Conservation (phyloP, 2,888 invertebrate genomes). For the Plebejus argus region DNA sequence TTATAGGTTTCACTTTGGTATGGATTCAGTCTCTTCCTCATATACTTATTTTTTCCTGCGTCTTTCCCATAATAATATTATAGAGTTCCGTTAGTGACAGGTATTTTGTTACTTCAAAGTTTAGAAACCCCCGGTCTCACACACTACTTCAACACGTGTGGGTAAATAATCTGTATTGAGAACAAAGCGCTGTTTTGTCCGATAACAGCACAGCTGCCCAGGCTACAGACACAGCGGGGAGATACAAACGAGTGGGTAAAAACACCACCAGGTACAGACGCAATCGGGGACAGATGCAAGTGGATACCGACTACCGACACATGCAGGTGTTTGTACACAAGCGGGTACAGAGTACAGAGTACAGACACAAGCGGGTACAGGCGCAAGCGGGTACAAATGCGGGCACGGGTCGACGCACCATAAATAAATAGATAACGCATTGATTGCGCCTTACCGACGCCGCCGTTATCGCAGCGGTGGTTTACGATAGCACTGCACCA, state of each 20-base stretch:
- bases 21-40: background rate
- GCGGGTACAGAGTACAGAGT: background rate
- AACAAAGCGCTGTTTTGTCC: constrained; percentile 33
- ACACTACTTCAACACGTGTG: background rate
- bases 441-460: constrained; percentile 51
- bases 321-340: background rate
- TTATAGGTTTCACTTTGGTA: background rate
- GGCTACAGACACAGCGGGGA: background rate
- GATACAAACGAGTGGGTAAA: constrained; percentile 38
- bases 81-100: too few species aligned
- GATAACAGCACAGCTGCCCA: constrained; percentile 4
- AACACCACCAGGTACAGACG: background rate
- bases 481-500: constrained; percentile 11
- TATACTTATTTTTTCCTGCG: too few species aligned
- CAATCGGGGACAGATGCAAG: background rate
- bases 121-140: background rate
- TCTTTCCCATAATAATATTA: too few species aligned
- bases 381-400: constrained; percentile 41
- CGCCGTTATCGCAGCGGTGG: background rate
- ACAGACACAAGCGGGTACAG: background rate
- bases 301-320: background rate
- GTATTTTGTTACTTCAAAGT: background rate
- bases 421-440: constrained; percentile 69
- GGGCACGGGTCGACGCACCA: constrained; percentile 60
- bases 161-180: constrained; percentile 26